These are phyloP conservation scores for Drosophila greeni DNA, from an alignment of 2,888 invertebrate genomes.

Conservation along the genomic window DNA sequence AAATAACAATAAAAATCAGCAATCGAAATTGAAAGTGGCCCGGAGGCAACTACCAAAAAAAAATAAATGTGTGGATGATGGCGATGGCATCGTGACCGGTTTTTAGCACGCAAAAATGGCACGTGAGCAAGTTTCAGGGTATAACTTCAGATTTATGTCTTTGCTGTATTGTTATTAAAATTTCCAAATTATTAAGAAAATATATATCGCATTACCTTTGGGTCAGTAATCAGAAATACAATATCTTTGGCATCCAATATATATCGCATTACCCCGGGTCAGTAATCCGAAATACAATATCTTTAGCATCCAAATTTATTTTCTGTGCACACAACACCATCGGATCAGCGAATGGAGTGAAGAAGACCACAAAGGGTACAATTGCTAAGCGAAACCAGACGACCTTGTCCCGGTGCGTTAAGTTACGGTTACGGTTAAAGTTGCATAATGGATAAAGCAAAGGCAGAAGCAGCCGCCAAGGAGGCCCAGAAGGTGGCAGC, in stretches of 20 bases:
- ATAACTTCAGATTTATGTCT: too few relatives aligned
- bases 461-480: conserved; percentile 25
- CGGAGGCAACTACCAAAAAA: conserved; percentile 35
- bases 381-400: conserved; percentile 42
- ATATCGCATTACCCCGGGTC: too few relatives aligned
- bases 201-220: background rate
- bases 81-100: conserved; percentile 30
- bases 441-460: conserved; percentile 55
- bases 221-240: background rate
- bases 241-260: conserved; percentile 1
- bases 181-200: too few relatives aligned
- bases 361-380: conserved; percentile 20
- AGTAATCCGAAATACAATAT: conserved; percentile 2
- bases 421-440: conserved; percentile 53
- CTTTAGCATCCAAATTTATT: conserved; percentile 4
- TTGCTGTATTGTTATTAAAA: too few relatives aligned
- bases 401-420: conserved; percentile 65
- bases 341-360: conserved; percentile 3
- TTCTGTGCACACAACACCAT: conserved; percentile 8
- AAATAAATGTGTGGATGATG: conserved; percentile 15
- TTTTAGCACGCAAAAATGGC: background rate
- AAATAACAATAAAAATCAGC: conserved; percentile 67
- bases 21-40: conserved; percentile 68
- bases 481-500: conserved; percentile 13
- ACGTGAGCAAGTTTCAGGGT: background rate